These are phyloP conservation scores for Platalea minor DNA, from an alignment of 2,797 vertebrate genomes.

Conservation along the genomic window DNA sequence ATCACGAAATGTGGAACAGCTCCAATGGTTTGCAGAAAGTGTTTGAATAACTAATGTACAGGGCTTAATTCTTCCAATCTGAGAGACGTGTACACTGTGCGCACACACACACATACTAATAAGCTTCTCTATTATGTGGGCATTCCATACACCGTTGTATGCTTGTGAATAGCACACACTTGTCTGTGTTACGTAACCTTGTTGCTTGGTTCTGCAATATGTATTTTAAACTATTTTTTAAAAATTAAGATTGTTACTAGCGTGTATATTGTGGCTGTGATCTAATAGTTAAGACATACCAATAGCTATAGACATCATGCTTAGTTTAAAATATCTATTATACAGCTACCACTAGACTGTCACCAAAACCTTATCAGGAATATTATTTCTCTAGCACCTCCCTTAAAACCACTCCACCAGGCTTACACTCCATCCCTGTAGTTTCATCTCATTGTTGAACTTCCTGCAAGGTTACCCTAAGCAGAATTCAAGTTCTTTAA, in stretches of 20 bases:
- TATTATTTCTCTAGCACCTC: not conserved
- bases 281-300: not conserved
- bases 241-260: not conserved
- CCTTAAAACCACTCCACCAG: not conserved
- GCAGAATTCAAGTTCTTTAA: not conserved
- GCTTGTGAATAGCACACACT: not conserved
- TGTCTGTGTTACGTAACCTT: not conserved
- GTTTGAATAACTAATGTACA: not conserved
- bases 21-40: not conserved
- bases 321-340: not conserved
- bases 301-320: not conserved
- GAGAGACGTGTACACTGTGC: not conserved
- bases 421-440: not conserved
- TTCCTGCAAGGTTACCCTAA: not conserved
- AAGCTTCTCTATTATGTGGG: not conserved
- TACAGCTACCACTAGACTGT: not conserved
- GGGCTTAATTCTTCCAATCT: not conserved
- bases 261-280: not conserved
- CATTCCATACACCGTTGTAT: rapidly evolving
- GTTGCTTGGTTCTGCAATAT: not conserved
- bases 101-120: not conserved
- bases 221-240: not conserved
- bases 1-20: not conserved
- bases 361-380: not conserved
- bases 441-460: not conserved